A percentile compares a stretch with the other conserved stretches of the same genome.
phyloP scores from a whole-genome alignment of 2,888 invertebrate species.

The Pseudococcus viburni region DNA sequence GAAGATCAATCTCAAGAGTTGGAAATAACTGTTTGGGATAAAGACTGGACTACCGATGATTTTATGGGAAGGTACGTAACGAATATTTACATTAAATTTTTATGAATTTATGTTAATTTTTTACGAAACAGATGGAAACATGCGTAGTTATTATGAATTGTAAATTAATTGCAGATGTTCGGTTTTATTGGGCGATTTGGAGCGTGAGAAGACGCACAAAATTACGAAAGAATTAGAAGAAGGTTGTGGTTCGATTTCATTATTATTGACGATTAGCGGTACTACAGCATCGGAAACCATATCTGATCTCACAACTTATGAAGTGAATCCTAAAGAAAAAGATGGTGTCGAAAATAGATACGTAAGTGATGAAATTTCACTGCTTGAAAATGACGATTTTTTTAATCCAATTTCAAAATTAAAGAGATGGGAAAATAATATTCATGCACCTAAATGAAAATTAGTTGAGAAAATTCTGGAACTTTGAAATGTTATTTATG shows the following conservation, averaged over 20 bases:
- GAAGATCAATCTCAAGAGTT: constrained; percentile 93
- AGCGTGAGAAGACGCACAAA: constrained; percentile 91
- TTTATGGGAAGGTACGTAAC: constrained; percentile 83
- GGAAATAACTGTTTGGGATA: constrained; percentile 93
- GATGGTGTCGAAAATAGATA: constrained; percentile 78
- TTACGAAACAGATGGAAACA: neutral
- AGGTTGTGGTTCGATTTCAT: constrained; percentile 83
- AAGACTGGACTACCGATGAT: constrained; percentile 88
- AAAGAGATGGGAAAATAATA: too few species aligned
- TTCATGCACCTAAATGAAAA: too few species aligned
- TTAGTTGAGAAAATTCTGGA: too few species aligned
- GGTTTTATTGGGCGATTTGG: constrained; percentile 79
- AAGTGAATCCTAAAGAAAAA: constrained; percentile 83
- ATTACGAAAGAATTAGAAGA: constrained; percentile 93
- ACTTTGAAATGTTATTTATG: too few species aligned
- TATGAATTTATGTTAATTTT: too few species aligned
- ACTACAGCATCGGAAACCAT: constrained; percentile 94
- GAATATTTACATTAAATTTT: too few species aligned
- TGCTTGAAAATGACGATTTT: too few species aligned
- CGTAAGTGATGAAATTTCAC: constrained; percentile 74
- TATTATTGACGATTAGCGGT: constrained; percentile 94
- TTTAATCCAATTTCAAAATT: too few species aligned
- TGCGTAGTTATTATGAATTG: neutral
- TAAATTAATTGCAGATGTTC: constrained; percentile 47
- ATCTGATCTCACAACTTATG: constrained; percentile 89